Percentiles rank a stretch among this genome's conserved stretches.
These are phyloP conservation scores for Actinopyga echinites DNA, from an alignment of 53 echinoderm and acorn worm genomes.

Conservation along the genomic window DNA sequence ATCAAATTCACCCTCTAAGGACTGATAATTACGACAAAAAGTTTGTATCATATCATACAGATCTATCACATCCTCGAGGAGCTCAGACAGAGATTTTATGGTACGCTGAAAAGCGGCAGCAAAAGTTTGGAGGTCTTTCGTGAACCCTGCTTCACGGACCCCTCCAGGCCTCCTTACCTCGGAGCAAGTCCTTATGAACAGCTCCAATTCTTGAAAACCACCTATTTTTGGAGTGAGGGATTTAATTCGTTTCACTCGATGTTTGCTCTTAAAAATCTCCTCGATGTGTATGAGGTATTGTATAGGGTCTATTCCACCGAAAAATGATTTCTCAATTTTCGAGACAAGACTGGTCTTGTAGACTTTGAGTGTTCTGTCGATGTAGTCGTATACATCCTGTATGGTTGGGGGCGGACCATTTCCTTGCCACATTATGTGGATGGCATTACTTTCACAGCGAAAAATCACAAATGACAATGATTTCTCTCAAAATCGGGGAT, in stretches of 20 bases:
- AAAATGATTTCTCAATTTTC: constrained; percentile 85
- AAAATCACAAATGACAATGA: too few species aligned
- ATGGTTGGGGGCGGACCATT: constrained; percentile 67
- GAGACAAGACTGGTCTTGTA: constrained; percentile 70
- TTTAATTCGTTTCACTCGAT: constrained; percentile 83
- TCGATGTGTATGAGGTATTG: constrained; percentile 90
- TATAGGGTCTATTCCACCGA: constrained; percentile 86
- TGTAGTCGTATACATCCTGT: constrained; percentile 89
- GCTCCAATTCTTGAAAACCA: constrained; percentile 72
- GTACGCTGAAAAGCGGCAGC: constrained; percentile 64
- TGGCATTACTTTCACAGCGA: neutral
- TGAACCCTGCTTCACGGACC: constrained; percentile 81
- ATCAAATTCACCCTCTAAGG: constrained; percentile 90
- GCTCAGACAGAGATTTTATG: constrained; percentile 61
- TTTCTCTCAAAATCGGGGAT: too few species aligned
- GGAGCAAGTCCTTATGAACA: constrained; percentile 71
- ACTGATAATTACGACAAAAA: constrained; percentile 90
- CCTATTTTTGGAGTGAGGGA: constrained; percentile 64
- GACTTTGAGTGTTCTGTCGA: constrained; percentile 72
- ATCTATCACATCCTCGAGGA: constrained; percentile 75
- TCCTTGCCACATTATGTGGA: constrained; percentile 64
- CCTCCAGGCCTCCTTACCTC: constrained; percentile 86
- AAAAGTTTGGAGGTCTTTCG: constrained; percentile 79
- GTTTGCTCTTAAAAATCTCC: constrained; percentile 93
- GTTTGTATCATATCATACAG: constrained; percentile 71